These are phyloP conservation scores for Zapus hudsonius DNA, from an alignment of 2,113 vertebrate species.

Conservation along the genomic window DNA sequence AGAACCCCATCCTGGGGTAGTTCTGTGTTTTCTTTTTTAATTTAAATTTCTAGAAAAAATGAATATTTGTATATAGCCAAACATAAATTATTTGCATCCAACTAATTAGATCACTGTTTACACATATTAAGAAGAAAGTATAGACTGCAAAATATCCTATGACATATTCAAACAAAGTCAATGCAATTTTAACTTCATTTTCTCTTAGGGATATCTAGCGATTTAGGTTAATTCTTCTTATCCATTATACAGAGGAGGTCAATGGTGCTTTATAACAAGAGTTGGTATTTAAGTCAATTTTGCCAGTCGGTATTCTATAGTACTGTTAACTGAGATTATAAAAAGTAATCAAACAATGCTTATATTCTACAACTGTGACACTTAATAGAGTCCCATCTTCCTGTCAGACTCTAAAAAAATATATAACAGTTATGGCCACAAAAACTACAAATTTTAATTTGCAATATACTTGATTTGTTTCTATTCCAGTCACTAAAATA, in stretches of 20 bases:
- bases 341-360: too few species aligned
- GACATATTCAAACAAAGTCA: background rate
- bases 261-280: background rate
- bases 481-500: too few species aligned
- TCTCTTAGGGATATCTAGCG: background rate
- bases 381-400: too few species aligned
- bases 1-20: background rate
- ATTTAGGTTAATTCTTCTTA: background rate
- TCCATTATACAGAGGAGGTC: background rate
- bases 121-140: background rate
- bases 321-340: too few species aligned
- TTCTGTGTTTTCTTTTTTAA: background rate
- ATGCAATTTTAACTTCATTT: background rate
- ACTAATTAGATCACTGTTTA: background rate
- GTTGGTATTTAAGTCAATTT: too few species aligned
- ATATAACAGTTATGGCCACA: too few species aligned
- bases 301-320: too few species aligned
- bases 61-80: too few species aligned
- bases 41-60: background rate
- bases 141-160: background rate
- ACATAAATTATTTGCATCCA: background rate
- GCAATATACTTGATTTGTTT: too few species aligned
- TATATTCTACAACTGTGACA: too few species aligned
- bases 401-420: too few species aligned
- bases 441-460: too few species aligned